These are phyloP conservation scores for Apotomis betuletana DNA, from an alignment of 2,888 invertebrate genomes.

Conservation along the genomic window DNA sequence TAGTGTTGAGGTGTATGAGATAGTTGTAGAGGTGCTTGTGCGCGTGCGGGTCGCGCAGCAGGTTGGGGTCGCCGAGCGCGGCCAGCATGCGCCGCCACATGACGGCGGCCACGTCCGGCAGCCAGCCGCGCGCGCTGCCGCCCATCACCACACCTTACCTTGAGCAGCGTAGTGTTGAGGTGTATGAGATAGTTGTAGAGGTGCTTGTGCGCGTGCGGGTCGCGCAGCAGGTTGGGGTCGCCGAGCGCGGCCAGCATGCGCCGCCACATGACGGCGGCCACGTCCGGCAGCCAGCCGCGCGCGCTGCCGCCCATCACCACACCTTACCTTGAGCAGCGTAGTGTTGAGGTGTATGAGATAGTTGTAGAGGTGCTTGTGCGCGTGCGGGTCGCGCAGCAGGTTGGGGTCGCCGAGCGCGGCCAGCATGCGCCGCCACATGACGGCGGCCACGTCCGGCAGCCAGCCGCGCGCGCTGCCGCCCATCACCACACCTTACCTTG, in stretches of 20 bases:
- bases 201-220: conserved; percentile 93
- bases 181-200: conserved; percentile 96
- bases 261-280: conserved; percentile 97
- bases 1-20: conserved; percentile 94
- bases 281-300: conserved; percentile 97
- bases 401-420: conserved; percentile 97
- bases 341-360: conserved; percentile 95
- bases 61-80: conserved; percentile 95
- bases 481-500: conserved; percentile 81
- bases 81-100: conserved; percentile 98
- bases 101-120: conserved; percentile 97
- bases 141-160: conserved; percentile 74
- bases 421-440: conserved; percentile 97
- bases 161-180: conserved; percentile 93
- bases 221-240: conserved; percentile 93
- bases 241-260: conserved; percentile 97
- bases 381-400: conserved; percentile 90
- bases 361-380: conserved; percentile 95
- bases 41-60: conserved; percentile 90
- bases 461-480: conserved; percentile 88
- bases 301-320: conserved; percentile 60
- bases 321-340: conserved; percentile 90
- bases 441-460: conserved; percentile 97
- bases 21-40: conserved; percentile 96
- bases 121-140: conserved; percentile 90